Evolutionary conservation across 2,888 invertebrate genomes (phyloP).

Genomic region (Chymomyza procnemis): DNA sequence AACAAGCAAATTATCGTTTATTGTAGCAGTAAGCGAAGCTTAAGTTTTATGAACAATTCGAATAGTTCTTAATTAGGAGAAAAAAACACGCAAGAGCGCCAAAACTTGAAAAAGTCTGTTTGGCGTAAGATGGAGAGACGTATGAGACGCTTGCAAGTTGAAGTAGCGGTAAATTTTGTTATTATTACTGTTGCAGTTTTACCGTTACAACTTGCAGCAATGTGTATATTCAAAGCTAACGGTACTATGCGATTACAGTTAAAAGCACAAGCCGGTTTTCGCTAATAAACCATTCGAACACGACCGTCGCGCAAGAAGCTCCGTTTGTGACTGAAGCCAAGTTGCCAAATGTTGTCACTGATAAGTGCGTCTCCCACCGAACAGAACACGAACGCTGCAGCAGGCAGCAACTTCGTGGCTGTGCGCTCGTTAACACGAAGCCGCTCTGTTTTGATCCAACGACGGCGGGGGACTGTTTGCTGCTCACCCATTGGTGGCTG

Average conservation of each 20-base stretch:
- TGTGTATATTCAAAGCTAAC: neutral
- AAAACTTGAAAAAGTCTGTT: neutral
- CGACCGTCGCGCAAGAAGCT: slow-evolving; percentile 65
- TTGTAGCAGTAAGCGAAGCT: neutral
- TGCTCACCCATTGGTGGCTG: slow-evolving; percentile 59
- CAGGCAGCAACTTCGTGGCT: slow-evolving; percentile 16
- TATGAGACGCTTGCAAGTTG: neutral
- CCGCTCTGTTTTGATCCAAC: slow-evolving; percentile 22
- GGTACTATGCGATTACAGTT: neutral
- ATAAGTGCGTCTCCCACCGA: slow-evolving; percentile 38
- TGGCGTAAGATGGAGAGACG: neutral
- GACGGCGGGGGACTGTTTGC: slow-evolving; percentile 42
- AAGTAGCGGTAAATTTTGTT: neutral
- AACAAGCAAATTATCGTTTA: neutral
- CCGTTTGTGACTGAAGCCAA: slow-evolving; percentile 73
- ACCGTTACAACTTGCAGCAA: neutral
- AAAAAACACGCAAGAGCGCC: neutral
- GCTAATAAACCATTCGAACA: slow-evolving; percentile 19
- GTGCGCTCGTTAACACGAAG: slow-evolving; percentile 36
- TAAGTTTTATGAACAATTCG: neutral
- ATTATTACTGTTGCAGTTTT: neutral
- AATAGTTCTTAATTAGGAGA: neutral
- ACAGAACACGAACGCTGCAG: slow-evolving; percentile 19
- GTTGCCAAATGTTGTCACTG: slow-evolving; percentile 30
- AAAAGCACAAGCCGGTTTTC: slow-evolving; percentile 14